Evolutionary conservation across 35 echinoderm and acorn worm genomes (phyloP), one percentile per base, ranked within the genome.

Genomic region (Stichopus chloronotus): DNA sequence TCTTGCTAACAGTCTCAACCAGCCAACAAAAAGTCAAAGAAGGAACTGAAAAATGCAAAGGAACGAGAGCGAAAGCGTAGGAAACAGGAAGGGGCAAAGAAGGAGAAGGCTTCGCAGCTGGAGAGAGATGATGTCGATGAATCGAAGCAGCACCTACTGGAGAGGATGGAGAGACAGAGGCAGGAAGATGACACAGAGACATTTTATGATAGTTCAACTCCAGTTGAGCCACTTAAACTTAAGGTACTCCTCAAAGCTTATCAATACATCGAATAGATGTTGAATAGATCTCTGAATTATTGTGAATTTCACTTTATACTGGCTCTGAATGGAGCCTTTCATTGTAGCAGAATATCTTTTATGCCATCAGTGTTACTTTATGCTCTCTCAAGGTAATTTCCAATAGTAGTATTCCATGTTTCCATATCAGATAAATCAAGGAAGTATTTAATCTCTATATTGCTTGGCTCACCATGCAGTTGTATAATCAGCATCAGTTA

Each of bases 21-120:
- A 74, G 17, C 69, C 19, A 14, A 7, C 69, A 74, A 85, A 56
- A 20, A 56, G 58, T 58, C 82, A 57, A 85, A 56, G 57, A 85
- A 85, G 55, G 57, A 58, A 58, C n/a, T 58, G 6, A 85, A 85
- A 58, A 85, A 85, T 85, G 82, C 82, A 4, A 85, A 85, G 58
- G 82, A 85, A 85, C 55, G 57, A 58, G 82, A 85, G 4, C 8
- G 82, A n/a, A 85, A 85, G 22, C 17, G 55, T 21, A 85, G 82
- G 22, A 85, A 85, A 56, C 16, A 20, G 16, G 17, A 85, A 58
- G 82, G 58, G 22, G 55, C 82, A 17, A 85, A 58, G 82, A 58
- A 85, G 76, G 12, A 25, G 16, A 57, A 17, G 3, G 82, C 12
- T 20, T 7, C 4, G 82, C 17, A 58, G 14, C n/a, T 58, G 8